A percentile compares a stretch with the other conserved stretches of the same genome.
Evolutionary conservation across 2,113 vertebrate species (phyloP).

Genomic region (Cavia aperea): DNA sequence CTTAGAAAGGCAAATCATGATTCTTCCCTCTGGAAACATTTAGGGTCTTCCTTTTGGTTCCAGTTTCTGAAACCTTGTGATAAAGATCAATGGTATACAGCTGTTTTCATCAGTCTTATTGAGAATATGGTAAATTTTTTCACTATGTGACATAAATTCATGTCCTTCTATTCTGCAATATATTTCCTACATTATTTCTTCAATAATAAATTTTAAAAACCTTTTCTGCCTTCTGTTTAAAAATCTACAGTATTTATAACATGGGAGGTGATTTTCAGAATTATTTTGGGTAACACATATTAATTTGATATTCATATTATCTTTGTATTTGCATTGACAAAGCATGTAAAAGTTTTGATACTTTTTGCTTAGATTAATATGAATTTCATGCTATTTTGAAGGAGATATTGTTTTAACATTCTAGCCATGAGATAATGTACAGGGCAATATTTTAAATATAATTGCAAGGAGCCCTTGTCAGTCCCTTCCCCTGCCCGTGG

Average conservation of each 20-base stretch:
- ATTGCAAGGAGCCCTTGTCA: not conserved
- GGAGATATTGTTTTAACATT: not conserved
- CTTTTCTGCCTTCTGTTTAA: not conserved
- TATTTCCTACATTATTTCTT: constrained; percentile 22
- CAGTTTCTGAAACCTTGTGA: not conserved
- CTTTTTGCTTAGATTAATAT: not conserved
- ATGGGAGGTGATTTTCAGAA: not conserved
- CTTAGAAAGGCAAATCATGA: too few relatives aligned
- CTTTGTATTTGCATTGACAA: not conserved
- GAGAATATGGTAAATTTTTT: not conserved
- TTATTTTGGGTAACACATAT: not conserved
- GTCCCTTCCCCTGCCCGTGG: not conserved
- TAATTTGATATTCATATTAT: not conserved
- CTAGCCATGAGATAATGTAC: not conserved
- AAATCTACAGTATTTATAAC: not conserved
- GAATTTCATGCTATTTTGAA: not conserved
- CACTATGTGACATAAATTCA: not conserved
- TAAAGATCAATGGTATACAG: not conserved
- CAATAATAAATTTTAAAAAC: not conserved
- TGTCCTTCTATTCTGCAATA: not conserved
- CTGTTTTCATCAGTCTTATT: not conserved
- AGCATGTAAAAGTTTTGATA: not conserved
- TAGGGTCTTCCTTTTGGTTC: not conserved
- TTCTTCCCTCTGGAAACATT: not conserved
- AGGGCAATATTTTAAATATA: not conserved